Base-by-base conservation (phyloP, 2,113 vertebrate genomes). In the Tupaia chinensis region DNA sequence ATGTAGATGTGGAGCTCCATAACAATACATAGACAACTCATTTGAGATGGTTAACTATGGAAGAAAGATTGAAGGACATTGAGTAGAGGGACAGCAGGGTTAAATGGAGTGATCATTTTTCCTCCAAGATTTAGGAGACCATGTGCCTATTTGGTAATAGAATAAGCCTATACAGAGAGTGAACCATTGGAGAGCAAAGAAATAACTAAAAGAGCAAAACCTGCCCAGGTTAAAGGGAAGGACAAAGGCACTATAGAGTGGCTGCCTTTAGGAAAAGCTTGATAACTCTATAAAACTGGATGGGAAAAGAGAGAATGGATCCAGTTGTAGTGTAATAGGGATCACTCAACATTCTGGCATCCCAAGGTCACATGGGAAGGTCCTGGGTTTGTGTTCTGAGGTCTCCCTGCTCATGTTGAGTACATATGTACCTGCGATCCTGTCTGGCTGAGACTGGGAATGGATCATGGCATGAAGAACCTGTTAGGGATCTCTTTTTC, bases 1-100 rank as follows among this genome's bases (percentile, higher is more conserved):
- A 32, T 44, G 5, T 23, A 58, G 16, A 10, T 1, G 0, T 27
- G 20, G 3, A 20, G 53, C 15, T 77, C 5, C 6, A 1, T 3
- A 0, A 19, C 8, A 4, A 1, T 6, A 23, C 13, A 12, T 0
- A 5, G 69, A 87, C 12, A 11, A 19, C 11, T 44, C 29, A 11
- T 15, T 25, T 23, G 72, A 56, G 53, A 73, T 23, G 58, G 63
- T 20, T 7, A 10, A 15, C 7, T 17, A 2, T n/a, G 4, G n/a
- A 56, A 5, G 20, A 81, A 89, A 89, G 61, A 27, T 56, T 63
- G 29, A 56, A 82, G 58, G n/a, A 63, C 61, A 25, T 22, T 25
- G 17, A n/a, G 53, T 5, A 81, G 27, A 74, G 29, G 10, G 16
- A 7, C 16, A 54, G 22, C 60, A n/a, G 32, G 66, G 29, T 19